Evolutionary conservation across 2,797 vertebrate species (phyloP).

Genomic region (Gadopsis bispinosus): DNA sequence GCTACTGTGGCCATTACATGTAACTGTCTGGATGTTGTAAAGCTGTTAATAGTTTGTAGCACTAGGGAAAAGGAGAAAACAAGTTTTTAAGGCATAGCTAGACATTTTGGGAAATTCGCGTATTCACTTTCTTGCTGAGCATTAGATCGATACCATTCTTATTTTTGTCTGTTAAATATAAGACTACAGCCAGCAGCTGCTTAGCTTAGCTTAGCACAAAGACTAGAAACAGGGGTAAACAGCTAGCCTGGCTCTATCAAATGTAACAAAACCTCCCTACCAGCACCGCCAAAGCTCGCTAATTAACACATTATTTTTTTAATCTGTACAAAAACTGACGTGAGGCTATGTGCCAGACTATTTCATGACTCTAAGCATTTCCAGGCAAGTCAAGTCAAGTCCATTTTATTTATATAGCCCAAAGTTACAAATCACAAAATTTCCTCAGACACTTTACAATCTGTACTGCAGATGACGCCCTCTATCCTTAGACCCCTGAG

Average conservation of each 20-base stretch:
- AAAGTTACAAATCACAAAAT: not conserved
- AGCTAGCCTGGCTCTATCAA: not conserved
- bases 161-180: not conserved
- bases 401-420: not conserved
- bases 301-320: not conserved
- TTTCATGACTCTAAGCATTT: not conserved
- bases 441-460: not conserved
- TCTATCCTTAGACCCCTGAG: not conserved
- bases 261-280: not conserved
- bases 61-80: not conserved
- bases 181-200: no score
- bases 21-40: not conserved
- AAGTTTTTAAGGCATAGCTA: not conserved
- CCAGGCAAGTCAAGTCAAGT: not conserved
- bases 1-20: not conserved
- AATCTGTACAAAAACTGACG: not conserved
- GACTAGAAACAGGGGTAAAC: not conserved
- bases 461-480: not conserved
- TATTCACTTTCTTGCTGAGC: not conserved
- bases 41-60: slow-evolving; percentile 1
- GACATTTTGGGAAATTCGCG: not conserved
- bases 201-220: not conserved
- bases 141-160: not conserved
- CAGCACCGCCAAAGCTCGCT: not conserved
- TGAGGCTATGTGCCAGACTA: no score